These are phyloP conservation scores for Gymnoscelis rufifasciata DNA, from an alignment of 2,888 invertebrate species.

Conservation along the genomic window DNA sequence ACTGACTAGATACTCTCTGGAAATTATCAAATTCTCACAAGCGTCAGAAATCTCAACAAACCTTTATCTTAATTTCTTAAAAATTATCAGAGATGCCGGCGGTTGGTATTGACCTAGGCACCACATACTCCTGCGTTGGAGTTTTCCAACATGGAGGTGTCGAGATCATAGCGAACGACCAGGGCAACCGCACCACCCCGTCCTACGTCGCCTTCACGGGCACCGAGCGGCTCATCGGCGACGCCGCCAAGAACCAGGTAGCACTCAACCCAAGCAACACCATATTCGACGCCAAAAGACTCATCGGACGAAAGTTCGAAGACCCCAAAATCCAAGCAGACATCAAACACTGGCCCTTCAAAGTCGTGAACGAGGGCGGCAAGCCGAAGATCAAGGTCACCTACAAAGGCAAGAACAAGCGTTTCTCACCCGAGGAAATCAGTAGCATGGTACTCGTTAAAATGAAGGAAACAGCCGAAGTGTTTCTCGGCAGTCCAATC, in stretches of 20 bases:
- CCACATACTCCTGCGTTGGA: slow-evolving; percentile 76
- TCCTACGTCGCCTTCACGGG: slow-evolving; percentile 86
- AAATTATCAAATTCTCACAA: too few species aligned
- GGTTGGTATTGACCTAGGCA: slow-evolving; percentile 76
- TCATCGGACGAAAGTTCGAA: slow-evolving; percentile 88
- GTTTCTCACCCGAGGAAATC: slow-evolving; percentile 84
- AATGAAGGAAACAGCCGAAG: slow-evolving; percentile 83
- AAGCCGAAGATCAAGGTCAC: slow-evolving; percentile 83
- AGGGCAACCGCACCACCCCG: slow-evolving; percentile 85
- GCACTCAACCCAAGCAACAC: slow-evolving; percentile 86
- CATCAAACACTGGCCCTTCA: slow-evolving; percentile 91
- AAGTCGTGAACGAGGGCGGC: slow-evolving; percentile 81
- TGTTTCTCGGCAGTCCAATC: slow-evolving; percentile 82
- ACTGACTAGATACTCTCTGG: too few species aligned
- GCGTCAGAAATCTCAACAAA: too few species aligned
- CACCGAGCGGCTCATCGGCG: slow-evolving; percentile 80
- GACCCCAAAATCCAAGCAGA: slow-evolving; percentile 87
- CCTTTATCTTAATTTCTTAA: too few species aligned
- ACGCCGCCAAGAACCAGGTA: slow-evolving; percentile 84
- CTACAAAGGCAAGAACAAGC: slow-evolving; percentile 81
- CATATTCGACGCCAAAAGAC: slow-evolving; percentile 88
- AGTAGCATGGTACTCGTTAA: slow-evolving; percentile 82
- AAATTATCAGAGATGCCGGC: slow-evolving; percentile 51
- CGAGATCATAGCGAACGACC: slow-evolving; percentile 83
- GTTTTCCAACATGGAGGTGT: slow-evolving; percentile 83